Evolutionary conservation across 1,140 invertebrate genomes (phyloP).

Genomic region (Delia radicum): DNA sequence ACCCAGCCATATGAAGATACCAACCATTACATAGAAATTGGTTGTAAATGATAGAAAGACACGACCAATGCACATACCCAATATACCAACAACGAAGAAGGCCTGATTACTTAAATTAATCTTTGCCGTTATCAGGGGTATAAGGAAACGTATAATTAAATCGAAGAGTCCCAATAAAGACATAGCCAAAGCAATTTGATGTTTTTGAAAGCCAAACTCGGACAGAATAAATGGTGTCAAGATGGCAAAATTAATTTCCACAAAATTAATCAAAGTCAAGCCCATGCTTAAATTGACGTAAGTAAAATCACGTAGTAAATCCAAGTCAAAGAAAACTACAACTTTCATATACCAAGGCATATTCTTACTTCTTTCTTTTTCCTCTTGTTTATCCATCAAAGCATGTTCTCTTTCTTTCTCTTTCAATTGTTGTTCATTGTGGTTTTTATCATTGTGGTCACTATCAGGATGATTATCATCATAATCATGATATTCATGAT

Average conservation of each 20-base stretch:
- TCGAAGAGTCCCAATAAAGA: slow-evolving; percentile 64
- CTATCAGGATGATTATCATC: no score
- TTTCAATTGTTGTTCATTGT: no score
- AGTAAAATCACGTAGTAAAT: slow-evolving; percentile 65
- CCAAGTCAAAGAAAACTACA: slow-evolving; percentile 66
- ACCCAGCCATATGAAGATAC: slow-evolving; percentile 62
- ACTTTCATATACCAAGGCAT: slow-evolving; percentile 59
- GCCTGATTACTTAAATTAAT: slow-evolving; percentile 64
- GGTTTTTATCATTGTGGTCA: slow-evolving; percentile 10
- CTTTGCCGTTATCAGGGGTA: slow-evolving; percentile 65
- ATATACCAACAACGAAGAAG: slow-evolving; percentile 67
- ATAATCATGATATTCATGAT: slow-evolving; percentile 14
- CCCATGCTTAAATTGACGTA: slow-evolving; percentile 70
- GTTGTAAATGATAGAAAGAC: slow-evolving; percentile 59
- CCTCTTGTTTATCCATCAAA: neutral
- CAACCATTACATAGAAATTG: slow-evolving; percentile 54
- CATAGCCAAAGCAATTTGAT: slow-evolving; percentile 63
- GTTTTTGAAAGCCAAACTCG: slow-evolving; percentile 60
- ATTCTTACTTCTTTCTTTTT: slow-evolving; percentile 21
- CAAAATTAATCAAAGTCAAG: slow-evolving; percentile 67
- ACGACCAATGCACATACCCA: slow-evolving; percentile 65
- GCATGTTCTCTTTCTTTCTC: neutral
- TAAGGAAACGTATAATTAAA: slow-evolving; percentile 62
- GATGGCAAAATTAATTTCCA: slow-evolving; percentile 70
- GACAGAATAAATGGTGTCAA: slow-evolving; percentile 68